Percentiles rank a stretch among this genome's conserved stretches.
phyloP scores from a whole-genome alignment of 1,140 invertebrate species.

The Rhyzopertha dominica region DNA sequence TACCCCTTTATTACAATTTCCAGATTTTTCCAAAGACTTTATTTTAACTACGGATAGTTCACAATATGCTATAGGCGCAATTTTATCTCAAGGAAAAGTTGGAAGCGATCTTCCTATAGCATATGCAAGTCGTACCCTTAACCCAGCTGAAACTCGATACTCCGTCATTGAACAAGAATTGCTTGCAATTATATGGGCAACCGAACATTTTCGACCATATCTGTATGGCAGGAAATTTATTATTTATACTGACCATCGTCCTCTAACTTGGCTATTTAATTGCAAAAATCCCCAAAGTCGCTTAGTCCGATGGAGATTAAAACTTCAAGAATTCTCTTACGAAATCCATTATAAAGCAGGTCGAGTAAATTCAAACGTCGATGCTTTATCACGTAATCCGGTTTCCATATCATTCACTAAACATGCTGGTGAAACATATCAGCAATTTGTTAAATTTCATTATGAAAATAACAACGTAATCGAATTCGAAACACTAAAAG shows the following conservation, averaged over 20 bases:
- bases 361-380: slow-evolving; percentile 30
- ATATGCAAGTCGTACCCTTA: slow-evolving; percentile 44
- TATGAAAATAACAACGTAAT: slow-evolving; percentile 5
- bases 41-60: slow-evolving; percentile 26
- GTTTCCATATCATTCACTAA: not conserved
- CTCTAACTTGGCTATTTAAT: slow-evolving; percentile 47
- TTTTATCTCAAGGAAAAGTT: slow-evolving; percentile 22
- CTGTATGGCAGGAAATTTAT: slow-evolving; percentile 49
- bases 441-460: slow-evolving; percentile 4
- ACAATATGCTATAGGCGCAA: slow-evolving; percentile 18
- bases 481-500: not conserved
- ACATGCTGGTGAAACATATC: not conserved
- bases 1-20: slow-evolving; percentile 26
- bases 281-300: slow-evolving; percentile 46
- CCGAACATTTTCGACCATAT: slow-evolving; percentile 48
- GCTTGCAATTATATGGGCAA: slow-evolving; percentile 44
- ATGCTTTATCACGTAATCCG: slow-evolving; percentile 31
- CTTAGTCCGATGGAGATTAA: slow-evolving; percentile 45
- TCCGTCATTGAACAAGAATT: slow-evolving; percentile 44
- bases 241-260: slow-evolving; percentile 51
- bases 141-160: slow-evolving; percentile 45
- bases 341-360: slow-evolving; percentile 33
- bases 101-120: slow-evolving; percentile 33
- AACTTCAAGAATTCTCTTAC: slow-evolving; percentile 38
- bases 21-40: slow-evolving; percentile 28